phyloP scores from a whole-genome alignment of 2,113 vertebrate species.

The Daboia siamensis region DNA sequence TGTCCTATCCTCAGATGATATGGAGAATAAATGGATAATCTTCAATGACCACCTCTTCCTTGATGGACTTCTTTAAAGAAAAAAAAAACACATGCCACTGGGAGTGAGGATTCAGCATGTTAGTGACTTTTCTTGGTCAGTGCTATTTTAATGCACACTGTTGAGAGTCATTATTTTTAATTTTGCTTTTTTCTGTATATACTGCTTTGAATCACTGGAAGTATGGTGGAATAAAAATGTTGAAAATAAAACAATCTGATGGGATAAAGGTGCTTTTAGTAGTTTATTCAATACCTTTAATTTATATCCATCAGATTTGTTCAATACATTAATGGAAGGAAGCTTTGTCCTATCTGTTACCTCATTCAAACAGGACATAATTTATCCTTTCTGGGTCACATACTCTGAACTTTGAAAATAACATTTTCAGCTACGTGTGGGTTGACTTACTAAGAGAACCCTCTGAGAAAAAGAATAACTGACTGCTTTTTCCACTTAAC shows the following conservation, averaged over 20 bases:
- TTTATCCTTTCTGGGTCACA: neutral
- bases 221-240: neutral
- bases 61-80: neutral
- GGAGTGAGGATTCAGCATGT: neutral
- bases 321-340: neutral
- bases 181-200: neutral
- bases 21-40: too few species aligned
- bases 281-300: neutral
- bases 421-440: conserved; percentile 15
- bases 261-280: neutral
- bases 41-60: neutral
- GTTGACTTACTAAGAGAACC: neutral
- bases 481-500: conserved; percentile 4
- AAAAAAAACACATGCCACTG: neutral
- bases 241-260: neutral
- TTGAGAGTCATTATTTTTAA: neutral
- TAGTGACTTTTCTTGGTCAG: neutral
- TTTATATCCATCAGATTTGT: neutral
- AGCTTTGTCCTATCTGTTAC: neutral
- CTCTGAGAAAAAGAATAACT: conserved; percentile 9
- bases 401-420: conserved; percentile 20
- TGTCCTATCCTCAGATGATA: neutral
- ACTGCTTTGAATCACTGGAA: neutral
- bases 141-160: neutral
- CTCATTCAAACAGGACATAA: neutral